Evolutionary conservation across 1,140 invertebrate genomes (phyloP).

Genomic region (Microplitis demolitor): DNA sequence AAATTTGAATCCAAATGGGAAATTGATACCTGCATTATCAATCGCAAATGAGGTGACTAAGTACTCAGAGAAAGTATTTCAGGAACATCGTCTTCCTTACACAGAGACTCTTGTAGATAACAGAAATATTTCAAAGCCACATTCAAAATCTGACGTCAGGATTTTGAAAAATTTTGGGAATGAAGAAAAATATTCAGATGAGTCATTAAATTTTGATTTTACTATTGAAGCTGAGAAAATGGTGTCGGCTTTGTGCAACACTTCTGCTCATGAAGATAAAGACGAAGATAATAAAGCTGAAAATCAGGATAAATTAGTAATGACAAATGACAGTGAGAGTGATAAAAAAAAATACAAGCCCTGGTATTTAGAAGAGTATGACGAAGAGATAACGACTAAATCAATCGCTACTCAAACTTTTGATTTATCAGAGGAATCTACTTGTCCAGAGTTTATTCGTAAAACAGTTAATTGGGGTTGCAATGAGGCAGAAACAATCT

Average conservation of each 20-base stretch:
- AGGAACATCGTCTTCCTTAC: slow-evolving; percentile 1
- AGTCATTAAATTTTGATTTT: slow-evolving; percentile 53
- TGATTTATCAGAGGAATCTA: slow-evolving; percentile 18
- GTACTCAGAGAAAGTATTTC: slow-evolving; percentile 32
- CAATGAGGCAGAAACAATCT: slow-evolving; percentile 44
- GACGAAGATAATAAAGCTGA: neutral
- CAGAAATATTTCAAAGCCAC: neutral
- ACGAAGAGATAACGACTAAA: slow-evolving; percentile 25
- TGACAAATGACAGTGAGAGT: neutral
- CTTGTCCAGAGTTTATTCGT: slow-evolving; percentile 43
- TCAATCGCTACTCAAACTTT: slow-evolving; percentile 41
- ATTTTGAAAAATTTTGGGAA: neutral
- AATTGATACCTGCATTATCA: neutral
- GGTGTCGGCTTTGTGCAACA: slow-evolving; percentile 54
- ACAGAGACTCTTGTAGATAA: neutral
- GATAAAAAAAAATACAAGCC: slow-evolving; percentile 15
- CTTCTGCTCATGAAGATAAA: slow-evolving; percentile 34
- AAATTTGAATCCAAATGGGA: slow-evolving; percentile 8
- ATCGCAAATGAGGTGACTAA: slow-evolving; percentile 23
- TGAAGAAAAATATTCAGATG: slow-evolving; percentile 48
- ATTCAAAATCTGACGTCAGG: neutral
- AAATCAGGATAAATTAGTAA: neutral
- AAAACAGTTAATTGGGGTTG: slow-evolving; percentile 48
- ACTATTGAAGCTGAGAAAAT: slow-evolving; percentile 56
- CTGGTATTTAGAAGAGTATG: slow-evolving; percentile 37